Evolutionary conservation across 2,888 invertebrate genomes (phyloP).

Genomic region (Metopia argyrocephala): DNA sequence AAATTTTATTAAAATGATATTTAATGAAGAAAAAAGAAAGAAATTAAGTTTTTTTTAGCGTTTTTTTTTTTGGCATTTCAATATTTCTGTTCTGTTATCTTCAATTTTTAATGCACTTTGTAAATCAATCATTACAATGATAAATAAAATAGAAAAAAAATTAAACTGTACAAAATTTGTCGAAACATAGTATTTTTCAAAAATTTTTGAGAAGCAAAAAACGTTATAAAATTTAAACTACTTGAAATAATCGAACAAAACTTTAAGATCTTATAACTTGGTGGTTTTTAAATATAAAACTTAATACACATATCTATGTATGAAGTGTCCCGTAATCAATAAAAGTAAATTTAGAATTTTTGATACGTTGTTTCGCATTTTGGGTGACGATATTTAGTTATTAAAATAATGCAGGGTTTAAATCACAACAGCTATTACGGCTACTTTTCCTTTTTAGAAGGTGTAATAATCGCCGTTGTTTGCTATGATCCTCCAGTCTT

Average conservation of each 20-base stretch:
- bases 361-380: too few relatives aligned
- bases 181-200: too few relatives aligned
- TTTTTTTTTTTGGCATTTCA: background rate
- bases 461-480: too few relatives aligned
- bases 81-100: background rate
- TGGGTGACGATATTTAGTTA: slow-evolving; percentile 1
- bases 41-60: slow-evolving; percentile 20
- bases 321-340: too few relatives aligned
- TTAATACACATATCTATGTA: too few relatives aligned
- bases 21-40: slow-evolving; percentile 25
- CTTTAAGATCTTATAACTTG: too few relatives aligned
- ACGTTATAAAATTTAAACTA: too few relatives aligned
- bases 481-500: slow-evolving; percentile 32
- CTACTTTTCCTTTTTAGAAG: slow-evolving; percentile 10
- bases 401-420: slow-evolving; percentile 16
- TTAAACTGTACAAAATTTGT: slow-evolving; percentile 27
- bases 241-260: too few relatives aligned
- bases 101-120: background rate
- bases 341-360: too few relatives aligned
- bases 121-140: background rate
- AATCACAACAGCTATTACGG: slow-evolving; percentile 1
- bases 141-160: background rate
- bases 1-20: slow-evolving; percentile 21
- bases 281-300: too few relatives aligned
- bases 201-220: too few relatives aligned